These are phyloP conservation scores for Drosophila fulvimacula DNA, from an alignment of 2,888 invertebrate species.

Conservation along the genomic window DNA sequence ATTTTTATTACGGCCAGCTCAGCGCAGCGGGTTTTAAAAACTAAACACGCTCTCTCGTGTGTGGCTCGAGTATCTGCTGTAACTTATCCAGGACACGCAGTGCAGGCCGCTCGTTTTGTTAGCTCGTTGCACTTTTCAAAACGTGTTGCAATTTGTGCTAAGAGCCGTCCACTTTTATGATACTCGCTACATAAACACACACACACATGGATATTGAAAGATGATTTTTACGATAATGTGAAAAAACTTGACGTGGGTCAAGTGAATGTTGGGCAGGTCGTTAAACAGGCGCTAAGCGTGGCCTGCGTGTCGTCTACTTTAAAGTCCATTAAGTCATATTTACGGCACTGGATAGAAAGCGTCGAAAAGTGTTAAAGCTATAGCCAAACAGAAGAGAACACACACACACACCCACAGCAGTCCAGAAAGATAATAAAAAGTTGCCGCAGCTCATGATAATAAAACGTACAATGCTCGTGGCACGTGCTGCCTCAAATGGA, in stretches of 20 bases:
- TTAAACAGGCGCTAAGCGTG: conserved; percentile 52
- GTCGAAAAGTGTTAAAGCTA: conserved; percentile 72
- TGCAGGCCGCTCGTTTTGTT: conserved; percentile 56
- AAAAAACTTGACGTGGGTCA: conserved; percentile 66
- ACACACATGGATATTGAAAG: conserved; percentile 61
- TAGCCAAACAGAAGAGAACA: conserved; percentile 14
- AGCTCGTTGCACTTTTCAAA: conserved; percentile 59
- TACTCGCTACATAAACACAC: conserved; percentile 13
- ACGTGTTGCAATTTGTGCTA: conserved; percentile 75
- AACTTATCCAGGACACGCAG: conserved; percentile 51
- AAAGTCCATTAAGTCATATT: conserved; percentile 79
- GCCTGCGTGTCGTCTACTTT: conserved; percentile 57
- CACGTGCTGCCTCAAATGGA: conserved; percentile 75
- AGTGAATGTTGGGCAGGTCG: conserved; percentile 59
- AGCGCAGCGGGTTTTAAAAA: conserved; percentile 42
- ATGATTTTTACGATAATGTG: conserved; percentile 77
- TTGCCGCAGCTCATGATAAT: conserved; percentile 77
- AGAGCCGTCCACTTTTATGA: conserved; percentile 61
- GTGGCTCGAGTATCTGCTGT: conserved; percentile 30
- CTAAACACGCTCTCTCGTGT: conserved; percentile 40
- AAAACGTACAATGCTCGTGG: conserved; percentile 72
- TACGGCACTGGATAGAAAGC: conserved; percentile 56
- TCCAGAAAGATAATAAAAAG: conserved; percentile 72
- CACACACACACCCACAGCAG: conserved; percentile 3
- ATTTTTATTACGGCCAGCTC: conserved; percentile 40